Evolutionary conservation across 1,140 invertebrate genomes (phyloP).

Genomic region (Branchinecta lindahli): DNA sequence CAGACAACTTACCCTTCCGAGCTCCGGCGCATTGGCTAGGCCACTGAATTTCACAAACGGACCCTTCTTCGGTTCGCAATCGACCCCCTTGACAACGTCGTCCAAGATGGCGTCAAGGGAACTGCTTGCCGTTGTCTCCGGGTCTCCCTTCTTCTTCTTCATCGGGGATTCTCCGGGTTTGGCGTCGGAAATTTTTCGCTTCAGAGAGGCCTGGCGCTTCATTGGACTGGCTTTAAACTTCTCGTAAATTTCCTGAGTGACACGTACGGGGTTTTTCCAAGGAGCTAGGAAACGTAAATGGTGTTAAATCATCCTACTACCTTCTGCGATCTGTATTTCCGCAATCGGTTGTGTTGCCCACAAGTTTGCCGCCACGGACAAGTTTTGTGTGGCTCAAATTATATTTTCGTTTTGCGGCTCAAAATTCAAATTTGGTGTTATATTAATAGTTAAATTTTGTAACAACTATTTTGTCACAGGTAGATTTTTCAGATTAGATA

Average conservation of each 20-base stretch:
- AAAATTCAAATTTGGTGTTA: too few species aligned
- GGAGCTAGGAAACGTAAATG: slow-evolving; percentile 45
- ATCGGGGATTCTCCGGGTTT: slow-evolving; percentile 10
- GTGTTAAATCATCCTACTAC: too few species aligned
- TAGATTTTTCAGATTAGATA: too few species aligned
- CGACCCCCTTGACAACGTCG: slow-evolving; percentile 20
- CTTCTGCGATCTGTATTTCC: too few species aligned
- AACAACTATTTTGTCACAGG: too few species aligned
- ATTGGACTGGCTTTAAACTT: slow-evolving; percentile 25
- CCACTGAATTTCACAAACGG: not conserved
- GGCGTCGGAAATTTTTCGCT: slow-evolving; percentile 6
- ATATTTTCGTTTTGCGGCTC: too few species aligned
- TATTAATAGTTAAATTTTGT: too few species aligned
- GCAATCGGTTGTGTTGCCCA: too few species aligned
- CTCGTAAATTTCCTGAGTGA: slow-evolving; percentile 68
- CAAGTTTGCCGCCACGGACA: too few species aligned
- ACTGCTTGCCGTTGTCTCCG: slow-evolving; percentile 14
- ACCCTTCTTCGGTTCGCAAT: slow-evolving; percentile 2
- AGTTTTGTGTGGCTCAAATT: too few species aligned
- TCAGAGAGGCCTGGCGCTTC: slow-evolving; percentile 10
- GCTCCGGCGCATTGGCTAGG: not conserved
- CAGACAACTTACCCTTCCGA: not conserved
- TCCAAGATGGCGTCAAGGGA: slow-evolving; percentile 19
- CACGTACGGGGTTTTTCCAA: slow-evolving; percentile 79
- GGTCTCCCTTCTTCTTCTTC: slow-evolving; percentile 17